These are phyloP conservation scores for Xyrichtys novacula DNA, from an alignment of 2,797 vertebrate genomes.

Conservation along the genomic window DNA sequence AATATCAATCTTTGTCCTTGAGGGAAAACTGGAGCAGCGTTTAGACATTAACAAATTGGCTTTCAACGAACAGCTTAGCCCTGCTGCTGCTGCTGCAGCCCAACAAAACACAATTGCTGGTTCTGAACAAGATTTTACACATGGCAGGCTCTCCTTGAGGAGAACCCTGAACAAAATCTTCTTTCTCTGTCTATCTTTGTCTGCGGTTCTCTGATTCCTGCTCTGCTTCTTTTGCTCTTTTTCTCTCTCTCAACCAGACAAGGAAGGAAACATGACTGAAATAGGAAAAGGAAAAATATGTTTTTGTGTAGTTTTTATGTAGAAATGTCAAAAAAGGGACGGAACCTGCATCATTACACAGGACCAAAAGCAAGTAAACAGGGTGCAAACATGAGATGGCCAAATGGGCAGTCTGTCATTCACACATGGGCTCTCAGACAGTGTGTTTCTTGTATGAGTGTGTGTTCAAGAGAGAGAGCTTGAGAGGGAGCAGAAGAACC, in stretches of 20 bases:
- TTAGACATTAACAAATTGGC: slow-evolving; percentile 83
- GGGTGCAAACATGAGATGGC: slow-evolving; percentile 52
- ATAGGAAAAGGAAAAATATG: slow-evolving; percentile 8
- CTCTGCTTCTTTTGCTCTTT: slow-evolving; percentile 16
- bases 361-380: slow-evolving; percentile 57
- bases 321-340: slow-evolving; percentile 45
- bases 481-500: slow-evolving; percentile 79
- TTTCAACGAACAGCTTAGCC: slow-evolving; percentile 78
- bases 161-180: slow-evolving; percentile 73
- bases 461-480: slow-evolving; percentile 34
- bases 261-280: slow-evolving; percentile 36
- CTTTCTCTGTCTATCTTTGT: slow-evolving; percentile 56
- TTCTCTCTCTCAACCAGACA: slow-evolving; percentile 7
- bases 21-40: slow-evolving; percentile 70
- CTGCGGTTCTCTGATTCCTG: slow-evolving; percentile 49
- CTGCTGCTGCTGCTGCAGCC: slow-evolving; percentile 72
- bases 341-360: slow-evolving; percentile 64
- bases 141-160: slow-evolving; percentile 72
- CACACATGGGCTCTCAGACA: slow-evolving; percentile 44
- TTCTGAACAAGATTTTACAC: slow-evolving; percentile 77
- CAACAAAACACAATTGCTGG: slow-evolving; percentile 65
- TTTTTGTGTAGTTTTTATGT: too few species aligned
- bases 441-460: slow-evolving; percentile 15
- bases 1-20: slow-evolving; percentile 81
- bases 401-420: slow-evolving; percentile 67